A percentile compares a stretch with the other conserved stretches of the same genome.
These are phyloP conservation scores for Horisme vitalbata DNA, from an alignment of 2,888 invertebrate species.

Conservation along the genomic window DNA sequence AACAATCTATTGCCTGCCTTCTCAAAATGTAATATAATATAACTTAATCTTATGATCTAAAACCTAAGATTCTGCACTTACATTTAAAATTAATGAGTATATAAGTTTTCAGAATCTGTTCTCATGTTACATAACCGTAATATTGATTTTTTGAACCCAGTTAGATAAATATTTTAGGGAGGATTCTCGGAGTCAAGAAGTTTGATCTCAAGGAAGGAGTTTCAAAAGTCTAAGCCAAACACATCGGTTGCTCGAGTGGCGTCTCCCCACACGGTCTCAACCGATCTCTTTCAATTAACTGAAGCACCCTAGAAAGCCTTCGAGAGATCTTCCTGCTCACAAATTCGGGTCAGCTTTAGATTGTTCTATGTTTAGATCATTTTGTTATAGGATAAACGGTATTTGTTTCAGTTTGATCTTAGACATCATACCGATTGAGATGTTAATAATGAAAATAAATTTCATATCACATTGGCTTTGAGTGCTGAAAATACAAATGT, in stretches of 20 bases:
- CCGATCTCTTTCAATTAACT: conserved; percentile 77
- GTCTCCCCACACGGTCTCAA: conserved; percentile 55
- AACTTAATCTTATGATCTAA: too few relatives aligned
- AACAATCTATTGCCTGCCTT: too few relatives aligned
- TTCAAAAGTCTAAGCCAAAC: conserved; percentile 25
- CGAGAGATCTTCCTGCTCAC: conserved; percentile 39
- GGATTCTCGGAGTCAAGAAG: conserved; percentile 9
- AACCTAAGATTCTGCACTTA: too few relatives aligned
- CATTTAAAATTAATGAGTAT: too few relatives aligned
- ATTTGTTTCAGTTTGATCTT: too few relatives aligned
- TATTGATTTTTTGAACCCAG: background rate
- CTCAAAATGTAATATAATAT: too few relatives aligned
- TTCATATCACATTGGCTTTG: too few relatives aligned
- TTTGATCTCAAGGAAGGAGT: conserved; percentile 8
- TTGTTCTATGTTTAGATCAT: conserved; percentile 43
- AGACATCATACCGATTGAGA: too few relatives aligned
- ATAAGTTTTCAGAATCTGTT: too few relatives aligned
- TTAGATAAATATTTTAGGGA: background rate
- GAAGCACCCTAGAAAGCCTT: conserved; percentile 53
- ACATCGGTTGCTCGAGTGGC: conserved; percentile 40
- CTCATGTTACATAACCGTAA: too few relatives aligned
- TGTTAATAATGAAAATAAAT: too few relatives aligned
- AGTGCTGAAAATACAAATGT: too few relatives aligned
- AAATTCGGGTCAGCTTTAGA: conserved; percentile 49
- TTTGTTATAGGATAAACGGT: conserved; percentile 1